phyloP scores from a whole-genome alignment of 2,113 vertebrate genomes.

The Crotalus viridis region DNA sequence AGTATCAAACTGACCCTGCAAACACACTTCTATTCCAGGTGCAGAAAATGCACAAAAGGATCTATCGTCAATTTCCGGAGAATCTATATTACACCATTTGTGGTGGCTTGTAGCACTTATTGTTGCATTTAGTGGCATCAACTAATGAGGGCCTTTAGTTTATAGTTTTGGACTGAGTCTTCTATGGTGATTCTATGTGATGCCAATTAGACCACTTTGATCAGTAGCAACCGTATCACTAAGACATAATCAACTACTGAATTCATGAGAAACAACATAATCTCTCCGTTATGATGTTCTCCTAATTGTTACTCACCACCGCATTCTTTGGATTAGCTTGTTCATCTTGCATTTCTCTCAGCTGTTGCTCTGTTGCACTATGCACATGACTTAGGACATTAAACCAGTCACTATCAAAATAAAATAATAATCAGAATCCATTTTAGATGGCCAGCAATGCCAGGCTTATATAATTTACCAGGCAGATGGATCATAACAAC shows the following conservation, averaged over 20 bases:
- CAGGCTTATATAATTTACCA: neutral
- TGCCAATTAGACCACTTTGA: neutral
- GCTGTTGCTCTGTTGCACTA: slow-evolving; percentile 84
- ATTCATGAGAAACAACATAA: neutral
- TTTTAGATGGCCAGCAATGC: neutral
- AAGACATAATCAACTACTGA: neutral
- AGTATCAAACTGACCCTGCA: neutral
- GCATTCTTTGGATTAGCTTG: slow-evolving; percentile 94
- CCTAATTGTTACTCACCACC: slow-evolving; percentile 78
- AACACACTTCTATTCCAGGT: neutral
- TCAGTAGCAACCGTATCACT: neutral
- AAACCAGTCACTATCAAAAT: slow-evolving; percentile 82
- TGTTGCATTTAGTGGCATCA: neutral
- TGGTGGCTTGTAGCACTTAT: neutral
- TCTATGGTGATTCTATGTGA: neutral
- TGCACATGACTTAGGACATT: slow-evolving; percentile 86
- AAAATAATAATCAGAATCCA: slow-evolving; percentile 24
- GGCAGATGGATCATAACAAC: neutral
- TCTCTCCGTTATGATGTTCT: neutral
- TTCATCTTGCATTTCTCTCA: slow-evolving; percentile 90
- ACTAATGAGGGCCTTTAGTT: neutral
- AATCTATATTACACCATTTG: neutral
- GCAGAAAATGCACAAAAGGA: neutral
- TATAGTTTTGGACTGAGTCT: neutral
- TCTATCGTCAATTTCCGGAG: neutral